These are phyloP conservation scores for Cirrhinus molitorella DNA, from an alignment of 2,797 vertebrate species.

Conservation along the genomic window DNA sequence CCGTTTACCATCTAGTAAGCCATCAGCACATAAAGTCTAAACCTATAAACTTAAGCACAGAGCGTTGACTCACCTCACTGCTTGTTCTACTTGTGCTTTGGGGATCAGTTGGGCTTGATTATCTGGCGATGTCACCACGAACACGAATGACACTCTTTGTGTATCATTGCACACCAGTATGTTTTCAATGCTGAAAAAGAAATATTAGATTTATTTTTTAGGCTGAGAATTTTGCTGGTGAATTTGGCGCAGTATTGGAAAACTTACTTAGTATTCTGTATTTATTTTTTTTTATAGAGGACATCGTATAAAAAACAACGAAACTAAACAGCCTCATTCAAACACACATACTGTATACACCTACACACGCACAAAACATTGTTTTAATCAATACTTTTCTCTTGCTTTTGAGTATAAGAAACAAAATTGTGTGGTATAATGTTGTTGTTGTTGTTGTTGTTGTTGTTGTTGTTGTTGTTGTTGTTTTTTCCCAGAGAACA, in stretches of 20 bases:
- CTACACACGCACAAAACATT: not conserved
- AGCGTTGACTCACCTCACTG: conserved; percentile 72
- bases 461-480: too few relatives aligned
- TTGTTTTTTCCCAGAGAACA: not conserved
- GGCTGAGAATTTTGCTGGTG: not conserved
- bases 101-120: not conserved
- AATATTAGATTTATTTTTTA: not conserved
- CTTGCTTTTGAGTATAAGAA: not conserved
- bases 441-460: too few relatives aligned
- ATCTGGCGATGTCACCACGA: conserved; percentile 71
- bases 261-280: too few relatives aligned
- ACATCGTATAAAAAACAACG: not conserved
- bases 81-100: conserved; percentile 66
- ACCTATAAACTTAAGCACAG: not conserved
- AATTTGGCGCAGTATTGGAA: not conserved
- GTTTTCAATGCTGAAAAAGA: conserved; percentile 70
- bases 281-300: not conserved
- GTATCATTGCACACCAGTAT: conserved; percentile 73
- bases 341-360: not conserved
- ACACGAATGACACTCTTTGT: conserved; percentile 79
- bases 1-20: not conserved
- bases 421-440: not conserved
- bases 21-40: conserved; percentile 14
- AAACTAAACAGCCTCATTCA: not conserved
- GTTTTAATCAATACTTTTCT: not conserved